Conservation (phyloP, 1,140 invertebrate genomes). For the Cotesia vestalis region DNA sequence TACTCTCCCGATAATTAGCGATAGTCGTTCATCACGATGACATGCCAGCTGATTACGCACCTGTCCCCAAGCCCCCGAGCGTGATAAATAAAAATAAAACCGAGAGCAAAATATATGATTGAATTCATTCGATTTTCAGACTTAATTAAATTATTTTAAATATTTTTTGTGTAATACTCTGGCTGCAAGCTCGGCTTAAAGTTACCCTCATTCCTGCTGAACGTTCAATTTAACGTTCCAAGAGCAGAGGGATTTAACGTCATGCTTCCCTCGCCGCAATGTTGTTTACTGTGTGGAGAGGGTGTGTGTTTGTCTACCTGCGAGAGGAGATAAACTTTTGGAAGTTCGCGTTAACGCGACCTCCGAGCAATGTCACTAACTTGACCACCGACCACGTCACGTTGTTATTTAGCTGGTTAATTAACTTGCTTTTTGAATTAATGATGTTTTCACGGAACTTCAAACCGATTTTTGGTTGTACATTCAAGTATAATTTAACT, state of each 20-base stretch:
- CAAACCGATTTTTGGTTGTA: neutral
- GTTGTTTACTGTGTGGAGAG: neutral
- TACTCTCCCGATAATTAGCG: constrained; percentile 54
- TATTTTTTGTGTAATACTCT: too few relatives aligned
- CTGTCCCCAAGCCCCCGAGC: constrained; percentile 12
- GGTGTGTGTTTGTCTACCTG: constrained; percentile 22
- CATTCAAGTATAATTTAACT: neutral
- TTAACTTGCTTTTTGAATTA: constrained; percentile 19
- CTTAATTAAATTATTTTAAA: too few relatives aligned
- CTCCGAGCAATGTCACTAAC: constrained; percentile 29
- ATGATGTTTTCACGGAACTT: neutral
- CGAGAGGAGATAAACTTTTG: constrained; percentile 30
- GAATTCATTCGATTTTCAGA: neutral
- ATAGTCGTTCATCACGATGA: constrained; percentile 56
- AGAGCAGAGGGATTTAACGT: constrained; percentile 28
- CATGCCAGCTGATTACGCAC: constrained; percentile 57
- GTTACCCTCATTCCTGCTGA: neutral
- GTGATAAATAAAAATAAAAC: neutral
- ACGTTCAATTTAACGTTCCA: constrained; percentile 5
- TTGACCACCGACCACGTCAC: constrained; percentile 34
- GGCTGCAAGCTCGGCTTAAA: too few relatives aligned
- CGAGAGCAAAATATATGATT: neutral
- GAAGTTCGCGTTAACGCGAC: constrained; percentile 29
- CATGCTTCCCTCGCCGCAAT: constrained; percentile 12
- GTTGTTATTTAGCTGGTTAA: constrained; percentile 35